Evolutionary conservation across 2,113 vertebrate species (phyloP), one percentile per base, ranked within the genome.

Genomic region (Aegotheles bennettii): DNA sequence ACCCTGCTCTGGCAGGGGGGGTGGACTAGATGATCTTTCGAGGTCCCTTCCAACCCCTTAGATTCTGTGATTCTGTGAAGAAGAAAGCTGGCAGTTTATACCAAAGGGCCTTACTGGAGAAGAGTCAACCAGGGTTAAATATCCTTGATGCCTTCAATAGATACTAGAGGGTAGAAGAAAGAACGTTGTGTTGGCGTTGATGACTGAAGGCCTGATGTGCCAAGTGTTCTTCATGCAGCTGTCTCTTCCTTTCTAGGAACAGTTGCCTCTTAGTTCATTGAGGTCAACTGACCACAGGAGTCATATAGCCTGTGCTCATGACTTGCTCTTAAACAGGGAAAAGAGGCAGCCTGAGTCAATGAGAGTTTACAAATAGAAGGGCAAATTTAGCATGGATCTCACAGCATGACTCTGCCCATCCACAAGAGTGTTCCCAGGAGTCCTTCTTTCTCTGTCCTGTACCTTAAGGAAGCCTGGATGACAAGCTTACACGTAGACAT

Each of bases 281-380:
- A 89, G 11, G 40, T 83, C 81, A 60, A n/a, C 43, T 48, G 71
- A 15, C 15, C 65, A 35, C 17, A 7, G 4, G 7, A 85, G 51
- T 51, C 25, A 7, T 9, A 12, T 8, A 35, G 21, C 16, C 67
- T 21, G 11, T 45, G 75, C 29, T 59, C 10, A 3, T 40, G 43
- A 43, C 43, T 38, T 81, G 63, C 75, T 73, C 60, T 54, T 82
- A 16, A 68, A 17, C 26, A 74, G 47, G 28, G 70, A n/a, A 53
- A 82, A 69, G 70, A 64, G 75, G 38, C 64, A 91, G 59, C n/a
- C 53, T 31, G 48, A 82, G 56, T 60, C 94, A 60, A 56, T 87
- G 45, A 28, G 51, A 87, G 13, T 70, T 93, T 75, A 60, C 75
- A 45, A 48, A 89, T 43, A 43, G 31, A 60, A 81, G 33, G 50